Evolutionary conservation across 2,888 invertebrate genomes (phyloP).

Genomic region (Tenodera sinensis): DNA sequence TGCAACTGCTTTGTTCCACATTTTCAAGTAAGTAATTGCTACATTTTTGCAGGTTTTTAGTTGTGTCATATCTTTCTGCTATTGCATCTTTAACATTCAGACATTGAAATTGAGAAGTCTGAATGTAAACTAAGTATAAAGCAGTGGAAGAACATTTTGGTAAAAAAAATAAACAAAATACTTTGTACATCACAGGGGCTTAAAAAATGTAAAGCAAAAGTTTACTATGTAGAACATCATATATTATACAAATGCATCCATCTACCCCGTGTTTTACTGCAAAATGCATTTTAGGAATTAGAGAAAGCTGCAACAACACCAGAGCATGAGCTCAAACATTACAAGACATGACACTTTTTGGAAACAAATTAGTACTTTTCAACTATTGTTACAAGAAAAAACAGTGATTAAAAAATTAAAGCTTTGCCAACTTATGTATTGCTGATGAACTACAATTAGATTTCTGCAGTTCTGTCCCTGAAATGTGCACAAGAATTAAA

Average conservation of each 20-base stretch:
- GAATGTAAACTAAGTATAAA: not conserved
- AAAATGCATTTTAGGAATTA: not conserved
- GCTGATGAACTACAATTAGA: not conserved
- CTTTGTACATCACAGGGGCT: not conserved
- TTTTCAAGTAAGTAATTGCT: not conserved
- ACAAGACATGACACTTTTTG: not conserved
- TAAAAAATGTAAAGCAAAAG: not conserved
- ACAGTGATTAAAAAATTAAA: not conserved
- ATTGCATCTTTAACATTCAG: not conserved
- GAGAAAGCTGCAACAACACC: not conserved
- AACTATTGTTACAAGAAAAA: not conserved
- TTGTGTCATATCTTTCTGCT: not conserved
- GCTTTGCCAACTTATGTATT: slow-evolving; percentile 1
- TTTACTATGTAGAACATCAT: not conserved
- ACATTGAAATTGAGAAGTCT: not conserved
- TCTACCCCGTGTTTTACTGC: not conserved
- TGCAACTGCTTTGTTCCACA: not conserved
- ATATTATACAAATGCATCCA: not conserved
- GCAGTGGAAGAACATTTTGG: not conserved
- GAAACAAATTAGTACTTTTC: not conserved
- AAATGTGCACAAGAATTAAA: not conserved
- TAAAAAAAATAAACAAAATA: not conserved
- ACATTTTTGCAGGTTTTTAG: not conserved
- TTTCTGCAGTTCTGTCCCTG: not conserved
- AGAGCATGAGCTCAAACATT: not conserved